These are phyloP conservation scores for Melanerpes aurifrons DNA, from an alignment of 2,113 vertebrate species.

Conservation along the genomic window DNA sequence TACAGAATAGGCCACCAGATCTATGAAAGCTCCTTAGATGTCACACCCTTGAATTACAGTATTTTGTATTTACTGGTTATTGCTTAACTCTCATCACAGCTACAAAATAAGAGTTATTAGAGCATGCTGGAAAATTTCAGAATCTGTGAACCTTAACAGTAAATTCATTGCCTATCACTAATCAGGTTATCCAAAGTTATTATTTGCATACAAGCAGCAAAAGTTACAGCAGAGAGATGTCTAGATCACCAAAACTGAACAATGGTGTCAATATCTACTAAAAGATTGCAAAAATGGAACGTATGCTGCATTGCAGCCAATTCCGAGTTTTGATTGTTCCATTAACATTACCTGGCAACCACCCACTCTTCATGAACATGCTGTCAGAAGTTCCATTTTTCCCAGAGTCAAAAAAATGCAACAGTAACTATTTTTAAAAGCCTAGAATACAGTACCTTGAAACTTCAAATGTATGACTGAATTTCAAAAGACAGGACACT, in stretches of 20 bases:
- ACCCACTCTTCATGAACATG: rapidly evolving
- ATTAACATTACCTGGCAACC: neutral
- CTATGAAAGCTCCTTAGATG: neutral
- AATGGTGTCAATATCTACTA: neutral
- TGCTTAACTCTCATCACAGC: neutral
- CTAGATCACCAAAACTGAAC: neutral
- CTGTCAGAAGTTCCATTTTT: neutral
- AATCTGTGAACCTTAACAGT: neutral
- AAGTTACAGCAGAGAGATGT: neutral
- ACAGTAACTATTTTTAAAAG: neutral
- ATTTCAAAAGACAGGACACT: neutral
- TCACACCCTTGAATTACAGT: neutral
- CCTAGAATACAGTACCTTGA: neutral
- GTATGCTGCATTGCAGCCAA: neutral
- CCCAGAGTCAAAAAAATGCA: neutral
- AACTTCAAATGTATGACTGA: neutral
- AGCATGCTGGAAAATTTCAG: neutral
- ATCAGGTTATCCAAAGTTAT: neutral
- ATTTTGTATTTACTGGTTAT: neutral
- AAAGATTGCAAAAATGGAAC: neutral
- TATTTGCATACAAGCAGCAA: neutral
- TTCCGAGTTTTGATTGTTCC: neutral
- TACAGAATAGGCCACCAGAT: neutral
- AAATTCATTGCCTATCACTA: neutral
- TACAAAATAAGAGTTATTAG: neutral